Conservation (phyloP, 2,888 invertebrate species). For the Rhabditophanes sp. region DNA sequence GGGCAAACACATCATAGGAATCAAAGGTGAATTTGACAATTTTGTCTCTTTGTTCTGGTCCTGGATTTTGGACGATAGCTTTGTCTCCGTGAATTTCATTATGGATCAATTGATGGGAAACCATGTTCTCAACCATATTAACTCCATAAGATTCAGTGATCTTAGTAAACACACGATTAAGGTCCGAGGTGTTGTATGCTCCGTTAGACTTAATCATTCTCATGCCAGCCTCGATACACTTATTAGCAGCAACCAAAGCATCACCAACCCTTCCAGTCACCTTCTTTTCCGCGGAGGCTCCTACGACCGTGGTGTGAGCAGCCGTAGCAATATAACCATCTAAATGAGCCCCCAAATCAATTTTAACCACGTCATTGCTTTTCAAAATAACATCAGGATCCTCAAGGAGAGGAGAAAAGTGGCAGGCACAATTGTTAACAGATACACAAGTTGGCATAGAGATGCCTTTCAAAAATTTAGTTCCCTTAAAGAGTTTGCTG, state of each 20-base stretch:
- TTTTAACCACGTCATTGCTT: slow-evolving; percentile 78
- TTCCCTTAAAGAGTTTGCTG: slow-evolving; percentile 72
- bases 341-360: slow-evolving; percentile 87
- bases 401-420: slow-evolving; percentile 84
- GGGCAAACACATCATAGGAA: slow-evolving; percentile 88
- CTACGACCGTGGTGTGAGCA: slow-evolving; percentile 84
- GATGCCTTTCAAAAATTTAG: slow-evolving; percentile 49
- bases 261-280: slow-evolving; percentile 78
- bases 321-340: slow-evolving; percentile 90
- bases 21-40: slow-evolving; percentile 90
- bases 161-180: slow-evolving; percentile 31
- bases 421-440: slow-evolving; percentile 96
- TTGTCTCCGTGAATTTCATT: slow-evolving; percentile 74
- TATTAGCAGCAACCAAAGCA: slow-evolving; percentile 80
- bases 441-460: slow-evolving; percentile 97
- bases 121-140: slow-evolving; percentile 78
- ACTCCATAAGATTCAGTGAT: slow-evolving; percentile 72
- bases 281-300: slow-evolving; percentile 54
- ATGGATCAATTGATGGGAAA: slow-evolving; percentile 74
- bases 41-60: slow-evolving; percentile 66
- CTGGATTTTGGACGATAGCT: slow-evolving; percentile 88
- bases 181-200: slow-evolving; percentile 28
- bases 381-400: slow-evolving; percentile 53
- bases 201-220: slow-evolving; percentile 69
- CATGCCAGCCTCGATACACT: slow-evolving; percentile 83